phyloP scores from a whole-genome alignment of 1,140 invertebrate species.

The Hylaeus volcanicus region DNA sequence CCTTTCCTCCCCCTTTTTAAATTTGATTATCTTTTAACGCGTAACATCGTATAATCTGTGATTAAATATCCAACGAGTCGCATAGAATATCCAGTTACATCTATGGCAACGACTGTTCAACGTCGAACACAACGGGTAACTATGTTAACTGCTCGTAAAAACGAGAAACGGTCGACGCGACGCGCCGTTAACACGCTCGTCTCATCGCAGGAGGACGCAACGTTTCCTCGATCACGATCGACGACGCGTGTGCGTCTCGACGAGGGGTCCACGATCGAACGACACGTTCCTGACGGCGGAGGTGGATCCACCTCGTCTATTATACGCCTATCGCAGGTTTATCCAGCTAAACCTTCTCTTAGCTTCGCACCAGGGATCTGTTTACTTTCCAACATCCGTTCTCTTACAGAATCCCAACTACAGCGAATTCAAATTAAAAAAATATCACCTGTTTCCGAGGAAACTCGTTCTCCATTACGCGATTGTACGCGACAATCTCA shows the following conservation, averaged over 20 bases:
- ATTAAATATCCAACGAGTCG: conserved; percentile 40
- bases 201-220: neutral
- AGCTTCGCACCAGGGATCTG: too few relatives aligned
- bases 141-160: too few relatives aligned
- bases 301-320: too few relatives aligned
- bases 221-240: conserved; percentile 26
- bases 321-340: neutral
- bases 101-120: conserved; percentile 22
- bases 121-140: conserved; percentile 46
- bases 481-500: too few relatives aligned
- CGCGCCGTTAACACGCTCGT: conserved; percentile 24
- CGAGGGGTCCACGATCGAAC: neutral
- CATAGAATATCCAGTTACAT: conserved; percentile 16
- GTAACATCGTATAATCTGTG: conserved; percentile 51
- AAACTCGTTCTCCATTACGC: too few relatives aligned
- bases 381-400: too few relatives aligned
- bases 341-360: neutral
- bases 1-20: neutral
- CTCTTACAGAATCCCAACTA: too few relatives aligned
- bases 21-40: conserved; percentile 51
- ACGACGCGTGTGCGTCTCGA: neutral
- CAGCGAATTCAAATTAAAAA: too few relatives aligned
- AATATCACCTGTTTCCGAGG: too few relatives aligned
- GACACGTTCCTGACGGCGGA: too few relatives aligned
- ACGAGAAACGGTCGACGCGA: too few relatives aligned